Base-by-base conservation (phyloP, 2,888 invertebrate genomes). In the Lamproptera curius region DNA sequence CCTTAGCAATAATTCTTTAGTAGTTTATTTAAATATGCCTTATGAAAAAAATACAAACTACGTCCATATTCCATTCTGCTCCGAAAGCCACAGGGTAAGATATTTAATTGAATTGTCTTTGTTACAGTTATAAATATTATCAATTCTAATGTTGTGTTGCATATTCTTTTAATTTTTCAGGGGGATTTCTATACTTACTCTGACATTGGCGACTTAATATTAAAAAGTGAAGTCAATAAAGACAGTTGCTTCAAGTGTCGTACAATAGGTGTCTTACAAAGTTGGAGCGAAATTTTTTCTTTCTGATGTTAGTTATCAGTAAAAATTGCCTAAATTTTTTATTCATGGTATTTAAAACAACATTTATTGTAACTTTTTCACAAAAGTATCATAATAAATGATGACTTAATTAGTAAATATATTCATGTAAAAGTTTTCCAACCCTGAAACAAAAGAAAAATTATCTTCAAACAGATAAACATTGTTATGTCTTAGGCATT, bases 241-340 rank as follows among this genome's bases (percentile, higher is more conserved):
- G 63, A 70, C 23, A 53, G 57, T n/a, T 46, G 65, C 26, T 46
- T 67, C 1, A 74, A 64, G 55, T 74, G 77, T 47, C 69, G 83
- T 44, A 76, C 80, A 11, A 51, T 84, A 53, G 85, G 83, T 14
- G 63, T 82, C 39, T 43, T 84, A 14, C 63, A 73, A 48, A 83
- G 80, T 57, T 16, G 62, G 14, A 52, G 71, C 54, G 84, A 55
- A 65, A 31, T 79, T 73, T 56, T 72, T 58, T 58, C 54, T 84
- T 36, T 60, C 61, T 37, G 72, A 79, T 61, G 84, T 83, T 57
- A 70, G 76, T n/a, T n/a, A n/a, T n/a, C n/a, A n/a, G n/a, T n/a
- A n/a, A n/a, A n/a, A n/a, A n/a, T n/a, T n/a, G n/a, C n/a, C n/a
- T n/a, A n/a, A n/a, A n/a, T n/a, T n/a, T n/a, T n/a, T n/a, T n/a